Conservation (phyloP, 2,888 invertebrate genomes). For the Hemistola chrysoprasaria region DNA sequence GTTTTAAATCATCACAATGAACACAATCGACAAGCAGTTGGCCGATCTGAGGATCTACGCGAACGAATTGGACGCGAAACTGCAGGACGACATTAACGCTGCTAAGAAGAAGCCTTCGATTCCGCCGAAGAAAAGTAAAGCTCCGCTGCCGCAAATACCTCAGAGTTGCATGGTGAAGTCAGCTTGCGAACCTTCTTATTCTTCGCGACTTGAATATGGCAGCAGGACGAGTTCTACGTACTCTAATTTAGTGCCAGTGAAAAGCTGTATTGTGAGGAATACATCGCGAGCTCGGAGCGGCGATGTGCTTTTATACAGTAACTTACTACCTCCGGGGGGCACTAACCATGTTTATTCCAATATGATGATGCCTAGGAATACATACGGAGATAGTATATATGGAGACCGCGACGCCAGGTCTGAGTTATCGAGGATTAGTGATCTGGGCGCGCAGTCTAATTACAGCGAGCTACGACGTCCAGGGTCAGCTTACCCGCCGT, state of each 20-base stretch:
- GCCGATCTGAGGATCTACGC: conserved; percentile 75
- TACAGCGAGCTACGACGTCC: conserved; percentile 84
- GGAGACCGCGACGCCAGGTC: conserved; percentile 66
- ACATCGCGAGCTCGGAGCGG: conserved; percentile 64
- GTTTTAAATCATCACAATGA: conserved; percentile 46
- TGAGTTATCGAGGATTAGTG: conserved; percentile 74
- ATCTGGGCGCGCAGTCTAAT: conserved; percentile 81
- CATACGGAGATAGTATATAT: conserved; percentile 73
- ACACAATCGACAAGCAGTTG: conserved; percentile 71
- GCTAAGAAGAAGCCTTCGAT: conserved; percentile 73
- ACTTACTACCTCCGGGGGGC: conserved; percentile 72
- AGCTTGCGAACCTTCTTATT: conserved; percentile 89
- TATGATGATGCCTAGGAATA: conserved; percentile 71
- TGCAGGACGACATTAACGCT: conserved; percentile 75
- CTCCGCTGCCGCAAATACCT: conserved; percentile 84
- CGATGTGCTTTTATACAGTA: conserved; percentile 73
- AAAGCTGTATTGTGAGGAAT: conserved; percentile 75
- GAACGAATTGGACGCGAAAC: conserved; percentile 73
- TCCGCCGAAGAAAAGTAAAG: conserved; percentile 74
- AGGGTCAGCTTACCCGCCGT: conserved; percentile 80
- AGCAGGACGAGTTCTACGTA: conserved; percentile 75
- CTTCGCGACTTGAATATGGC: conserved; percentile 84
- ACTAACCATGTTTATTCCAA: conserved; percentile 78
- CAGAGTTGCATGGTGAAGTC: conserved; percentile 89
- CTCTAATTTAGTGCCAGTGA: conserved; percentile 76